Base-by-base conservation (phyloP, 1,140 invertebrate species). In the Dendrolimus punctatus region DNA sequence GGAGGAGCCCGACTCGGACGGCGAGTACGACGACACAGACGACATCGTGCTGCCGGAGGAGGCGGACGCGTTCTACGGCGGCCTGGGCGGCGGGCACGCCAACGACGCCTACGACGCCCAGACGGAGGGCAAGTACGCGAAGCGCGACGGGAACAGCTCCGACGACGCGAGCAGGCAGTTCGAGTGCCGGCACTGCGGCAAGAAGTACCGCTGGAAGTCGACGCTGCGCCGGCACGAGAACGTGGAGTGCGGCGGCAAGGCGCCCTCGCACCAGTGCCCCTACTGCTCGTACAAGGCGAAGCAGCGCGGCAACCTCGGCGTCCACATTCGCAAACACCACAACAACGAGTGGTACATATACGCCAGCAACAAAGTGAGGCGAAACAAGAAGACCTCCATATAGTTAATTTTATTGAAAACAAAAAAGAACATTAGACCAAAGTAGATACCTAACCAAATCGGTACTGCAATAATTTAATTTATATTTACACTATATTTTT, bases 191-290 rank as follows among this genome's bases (percentile, higher is more conserved):
- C 92, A 94, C 68, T 95, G 94, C 80, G 93, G 93, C 44, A 95
- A 94, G 73, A 89, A 91, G 37, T 95, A 95, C 73, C 88, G 93
- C 64, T 95, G 93, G 93, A 94, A 94, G 74, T 94, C 93, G 8
- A 94, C 93, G 51, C 89, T 95, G 88, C 89, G 93, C 0, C 89
- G 93, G 6, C 95, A 96, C 81, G 93, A 95, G 74, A 93, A 92
- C 78, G 94, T 95, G 57, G 94, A 95, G 79, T 96, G 95, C 79
- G 94, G 94, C n/a, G 94, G 94, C 51, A 95, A 95, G 73, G 92
- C 93, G 57, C 93, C 93, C 1, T 90, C 92, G 46, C 95, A 95
- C 79, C 92, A 93, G 38, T 95, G 95, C 62, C 93, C 94, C 2
- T 90, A 94, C 66, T 95, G 95, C 79, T 90, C 91, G 2, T 95